Evolutionary conservation across 1,140 invertebrate genomes (phyloP), one percentile per base, ranked within the genome.

Genomic region (Sinella curviseta): DNA sequence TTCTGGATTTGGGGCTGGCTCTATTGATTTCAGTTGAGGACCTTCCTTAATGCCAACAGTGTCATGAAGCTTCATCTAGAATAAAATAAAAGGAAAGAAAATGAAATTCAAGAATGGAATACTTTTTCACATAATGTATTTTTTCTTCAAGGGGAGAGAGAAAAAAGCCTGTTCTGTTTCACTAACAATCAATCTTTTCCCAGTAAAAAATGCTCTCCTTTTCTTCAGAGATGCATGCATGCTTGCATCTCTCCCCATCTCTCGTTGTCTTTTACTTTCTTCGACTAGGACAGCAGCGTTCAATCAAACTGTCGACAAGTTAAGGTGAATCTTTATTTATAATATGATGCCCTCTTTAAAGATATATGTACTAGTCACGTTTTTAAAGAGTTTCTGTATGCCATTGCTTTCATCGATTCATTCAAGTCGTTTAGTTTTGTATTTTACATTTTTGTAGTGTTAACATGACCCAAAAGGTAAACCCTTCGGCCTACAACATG

Each of bases 41-140:
- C 65, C 65, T 70, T 35, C 60, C 28, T 20, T 33, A 77, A 33
- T 74, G 3, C 79, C 78, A 30, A 78, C 78, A 12, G 78, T 80
- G 34, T 80, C 78, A 76, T 82, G 76, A 24, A 81, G 57, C 33
- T 82, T 82, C 78, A 82, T 80, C 81, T 80, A 31, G 17, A 78
- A 55, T 8, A 55, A 54, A 75, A 20, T 39, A 75, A 80, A 20
- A 39, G 57, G 39, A 48, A 48, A 48, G 4, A 65, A 65, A 65
- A 65, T 65, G 57, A 65, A 65, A 65, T 65, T 65, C 57, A 26
- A 65, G 57, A 65, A 65, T 16, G 24, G 57, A 65, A 65, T 65
- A 26, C 16, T 16, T 26, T 12, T 65, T 65, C 24, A 17, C 57
- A 8, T 48, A 48, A 65, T 65, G 57, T 26, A 65, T 26, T 65